phyloP scores from a whole-genome alignment of 2,888 invertebrate genomes.

The Philonicus albiceps region DNA sequence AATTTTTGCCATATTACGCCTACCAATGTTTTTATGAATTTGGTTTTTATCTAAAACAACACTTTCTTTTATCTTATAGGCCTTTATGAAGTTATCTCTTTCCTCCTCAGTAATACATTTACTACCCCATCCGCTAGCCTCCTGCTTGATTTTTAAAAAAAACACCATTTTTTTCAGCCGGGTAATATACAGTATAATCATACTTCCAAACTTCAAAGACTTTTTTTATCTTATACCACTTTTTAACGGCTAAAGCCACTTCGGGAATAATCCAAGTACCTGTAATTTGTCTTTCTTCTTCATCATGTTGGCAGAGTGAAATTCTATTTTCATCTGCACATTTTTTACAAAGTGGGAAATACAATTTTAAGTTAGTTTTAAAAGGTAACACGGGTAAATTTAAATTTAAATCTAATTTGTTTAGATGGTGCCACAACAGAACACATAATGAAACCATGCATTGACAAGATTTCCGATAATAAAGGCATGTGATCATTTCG shows the following conservation, averaged over 20 bases:
- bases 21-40: background rate
- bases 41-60: background rate
- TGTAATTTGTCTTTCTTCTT: background rate
- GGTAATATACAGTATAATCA: background rate
- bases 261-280: background rate
- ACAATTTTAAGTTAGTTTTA: constrained; percentile 15
- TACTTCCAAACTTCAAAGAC: constrained; percentile 32
- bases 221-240: constrained; percentile 22
- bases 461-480: background rate
- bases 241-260: background rate
- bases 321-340: constrained; percentile 5
- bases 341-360: constrained; percentile 14
- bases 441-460: background rate
- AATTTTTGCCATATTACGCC: background rate
- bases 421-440: background rate
- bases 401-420: too few species aligned
- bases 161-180: background rate
- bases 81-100: background rate
- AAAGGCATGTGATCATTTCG: too few species aligned
- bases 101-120: background rate
- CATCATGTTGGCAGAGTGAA: background rate
- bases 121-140: constrained; percentile 20
- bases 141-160: constrained; percentile 33
- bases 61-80: background rate
- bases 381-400: constrained; percentile 6